Conservation (phyloP, 2,113 vertebrate genomes). For the Parus major region DNA sequence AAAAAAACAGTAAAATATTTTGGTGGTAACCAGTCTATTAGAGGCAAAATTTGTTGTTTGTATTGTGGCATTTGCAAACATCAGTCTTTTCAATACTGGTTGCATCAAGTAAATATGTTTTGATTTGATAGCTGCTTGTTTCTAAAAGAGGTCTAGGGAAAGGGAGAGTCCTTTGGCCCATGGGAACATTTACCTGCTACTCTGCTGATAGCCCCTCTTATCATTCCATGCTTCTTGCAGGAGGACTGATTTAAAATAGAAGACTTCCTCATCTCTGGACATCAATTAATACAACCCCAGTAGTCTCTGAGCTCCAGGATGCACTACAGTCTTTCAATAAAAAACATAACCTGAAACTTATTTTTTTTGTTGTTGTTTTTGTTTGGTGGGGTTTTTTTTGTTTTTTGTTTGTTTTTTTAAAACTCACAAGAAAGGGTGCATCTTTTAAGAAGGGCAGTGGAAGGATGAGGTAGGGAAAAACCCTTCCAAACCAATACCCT, state of each 20-base stretch:
- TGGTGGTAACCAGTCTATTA: neutral
- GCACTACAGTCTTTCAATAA: neutral
- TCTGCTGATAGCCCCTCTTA: neutral
- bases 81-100: neutral
- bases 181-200: neutral
- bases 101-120: slow-evolving; percentile 35
- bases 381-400: no score
- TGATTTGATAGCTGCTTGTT: slow-evolving; percentile 26
- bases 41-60: slow-evolving; percentile 31
- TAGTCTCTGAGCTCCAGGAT: neutral
- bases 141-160: slow-evolving; percentile 5
- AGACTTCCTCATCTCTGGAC: neutral
- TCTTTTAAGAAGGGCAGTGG: neutral
- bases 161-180: neutral
- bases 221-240: neutral
- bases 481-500: neutral
- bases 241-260: neutral
- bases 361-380: neutral
- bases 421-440: neutral
- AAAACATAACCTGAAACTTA: neutral
- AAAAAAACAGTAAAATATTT: neutral
- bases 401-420: neutral
- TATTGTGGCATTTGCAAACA: slow-evolving; percentile 41
- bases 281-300: neutral
- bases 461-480: neutral